Evolutionary conservation across 2,113 vertebrate genomes (phyloP), one percentile per base, ranked within the genome.

Genomic region (Montifringilla adamsi): DNA sequence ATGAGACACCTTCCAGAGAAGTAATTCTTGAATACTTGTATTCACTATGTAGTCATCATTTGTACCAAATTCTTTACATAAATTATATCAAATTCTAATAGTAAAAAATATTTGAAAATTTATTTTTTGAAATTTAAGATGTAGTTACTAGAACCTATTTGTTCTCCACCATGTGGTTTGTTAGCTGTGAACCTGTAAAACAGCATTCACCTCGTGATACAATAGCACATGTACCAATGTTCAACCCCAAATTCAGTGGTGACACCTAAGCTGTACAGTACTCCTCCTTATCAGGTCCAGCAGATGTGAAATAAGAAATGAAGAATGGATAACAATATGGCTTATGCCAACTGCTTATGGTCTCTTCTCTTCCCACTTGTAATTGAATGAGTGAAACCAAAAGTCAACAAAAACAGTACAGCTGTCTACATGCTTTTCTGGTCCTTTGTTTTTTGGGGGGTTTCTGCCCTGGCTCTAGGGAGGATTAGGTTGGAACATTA

Each of bases 81-180:
- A 96, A 96, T 94, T 89, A 73, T 60, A 95, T 75, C 64, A 94
- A 94, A 95, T 91, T 94, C 62, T 94, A 97, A 96, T 90, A 66
- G 90, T 75, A 91, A 93, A 82, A 93, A 94, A 87, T 88, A 93
- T 47, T 89, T 92, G 15, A 7, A 35, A 30, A 58, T 43, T 63
- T 79, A 41, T 75, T 82, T 88, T 47, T 39, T 83, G 28, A 82
- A 43, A 50, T 66, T 66, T 46, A 80, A 87, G 46, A 78, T 41
- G 16, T 6, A 43, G 53, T 80, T 80, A 67, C 44, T 43, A 77
- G 46, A 24, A 73, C 67, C 62, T 47, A 73, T 78, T 95, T 87
- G 69, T 69, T 91, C 22, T 43, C 21, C 37, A 26, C 9, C 52
- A 27, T 22, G 39, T 72, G 44, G 31, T 63, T 81, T 78, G 66